Evolutionary conservation across 1,140 invertebrate genomes (phyloP).

Genomic region (Aporrectodea caliginosa): DNA sequence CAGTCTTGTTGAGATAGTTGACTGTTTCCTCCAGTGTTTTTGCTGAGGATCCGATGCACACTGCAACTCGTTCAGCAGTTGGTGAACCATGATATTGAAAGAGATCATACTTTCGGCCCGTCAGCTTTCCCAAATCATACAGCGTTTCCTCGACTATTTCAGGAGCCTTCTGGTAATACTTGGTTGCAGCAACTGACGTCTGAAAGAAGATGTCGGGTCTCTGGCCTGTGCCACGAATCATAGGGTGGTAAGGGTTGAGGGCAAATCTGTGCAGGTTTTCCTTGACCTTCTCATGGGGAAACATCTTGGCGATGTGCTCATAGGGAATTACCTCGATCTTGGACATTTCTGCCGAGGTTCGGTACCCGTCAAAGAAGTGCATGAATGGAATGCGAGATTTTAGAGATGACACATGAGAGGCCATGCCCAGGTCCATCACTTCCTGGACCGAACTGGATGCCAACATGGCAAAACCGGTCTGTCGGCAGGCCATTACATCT

Average conservation of each 20-base stretch:
- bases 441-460: slow-evolving; percentile 33
- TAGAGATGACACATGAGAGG: slow-evolving; percentile 31
- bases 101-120: slow-evolving; percentile 30
- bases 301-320: slow-evolving; percentile 26
- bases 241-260: slow-evolving; percentile 29
- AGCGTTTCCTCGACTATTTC: slow-evolving; percentile 26
- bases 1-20: slow-evolving; percentile 26
- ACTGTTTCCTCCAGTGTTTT: slow-evolving; percentile 32
- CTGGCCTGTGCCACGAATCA: slow-evolving; percentile 32
- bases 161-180: slow-evolving; percentile 26
- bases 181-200: slow-evolving; percentile 29
- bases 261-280: slow-evolving; percentile 31
- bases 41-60: slow-evolving; percentile 30
- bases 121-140: slow-evolving; percentile 20
- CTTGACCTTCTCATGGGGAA: slow-evolving; percentile 22
- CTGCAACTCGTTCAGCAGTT: slow-evolving; percentile 26
- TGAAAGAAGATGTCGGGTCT: slow-evolving; percentile 35
- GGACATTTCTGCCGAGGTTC: slow-evolving; percentile 33
- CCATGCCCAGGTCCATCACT: slow-evolving; percentile 32
- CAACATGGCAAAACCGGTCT: slow-evolving; percentile 33
- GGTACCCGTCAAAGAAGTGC: slow-evolving; percentile 34
- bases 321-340: slow-evolving; percentile 31
- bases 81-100: slow-evolving; percentile 32
- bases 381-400: slow-evolving; percentile 31
- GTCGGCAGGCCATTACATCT: slow-evolving; percentile 31